Evolutionary conservation across 2,113 vertebrate species (phyloP).

Genomic region (Meles meles): DNA sequence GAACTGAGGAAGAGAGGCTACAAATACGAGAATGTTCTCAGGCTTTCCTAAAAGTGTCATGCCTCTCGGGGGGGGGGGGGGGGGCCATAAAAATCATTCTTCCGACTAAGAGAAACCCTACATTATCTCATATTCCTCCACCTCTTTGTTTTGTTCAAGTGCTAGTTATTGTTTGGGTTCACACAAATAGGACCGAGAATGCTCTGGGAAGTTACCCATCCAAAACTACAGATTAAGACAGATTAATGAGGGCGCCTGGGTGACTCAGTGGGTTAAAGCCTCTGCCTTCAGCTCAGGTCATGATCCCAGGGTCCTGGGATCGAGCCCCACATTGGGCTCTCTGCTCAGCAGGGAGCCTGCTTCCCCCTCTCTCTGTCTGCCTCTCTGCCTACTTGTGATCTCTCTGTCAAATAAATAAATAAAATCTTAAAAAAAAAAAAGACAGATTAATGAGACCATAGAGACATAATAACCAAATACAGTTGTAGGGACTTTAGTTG

Average conservation of each 20-base stretch:
- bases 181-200: not conserved
- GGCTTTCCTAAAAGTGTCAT: not conserved
- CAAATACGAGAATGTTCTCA: not conserved
- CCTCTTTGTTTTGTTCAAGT: not conserved
- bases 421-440: too few relatives aligned
- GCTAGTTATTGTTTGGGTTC: not conserved
- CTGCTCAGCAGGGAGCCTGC: too few relatives aligned
- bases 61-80: accelerated
- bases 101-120: not conserved
- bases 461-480: not conserved
- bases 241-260: not conserved
- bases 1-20: not conserved
- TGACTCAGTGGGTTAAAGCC: too few relatives aligned
- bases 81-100: not conserved
- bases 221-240: not conserved
- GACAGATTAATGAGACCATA: not conserved
- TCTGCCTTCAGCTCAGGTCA: too few relatives aligned
- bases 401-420: too few relatives aligned
- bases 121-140: not conserved
- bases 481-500: not conserved
- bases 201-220: not conserved
- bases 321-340: too few relatives aligned
- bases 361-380: too few relatives aligned
- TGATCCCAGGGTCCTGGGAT: too few relatives aligned
- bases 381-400: too few relatives aligned